These are phyloP conservation scores for Calameuta idolon DNA, from an alignment of 2,888 invertebrate genomes.

Conservation along the genomic window DNA sequence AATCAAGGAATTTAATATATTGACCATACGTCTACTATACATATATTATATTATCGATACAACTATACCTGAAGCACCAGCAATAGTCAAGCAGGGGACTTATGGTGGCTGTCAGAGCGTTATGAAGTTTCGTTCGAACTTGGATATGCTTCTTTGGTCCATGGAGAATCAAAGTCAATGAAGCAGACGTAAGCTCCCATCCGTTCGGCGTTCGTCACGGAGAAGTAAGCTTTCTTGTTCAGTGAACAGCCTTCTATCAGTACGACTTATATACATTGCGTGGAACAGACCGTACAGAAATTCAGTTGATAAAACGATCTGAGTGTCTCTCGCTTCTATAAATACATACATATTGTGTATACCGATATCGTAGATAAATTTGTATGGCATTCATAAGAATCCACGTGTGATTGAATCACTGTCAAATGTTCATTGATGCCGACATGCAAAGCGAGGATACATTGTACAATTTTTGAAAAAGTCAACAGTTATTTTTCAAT, in stretches of 20 bases:
- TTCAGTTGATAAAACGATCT: background rate
- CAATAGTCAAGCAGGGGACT: background rate
- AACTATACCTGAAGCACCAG: background rate
- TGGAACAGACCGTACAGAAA: background rate
- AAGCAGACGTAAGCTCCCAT: slow-evolving; percentile 21
- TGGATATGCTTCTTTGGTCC: background rate
- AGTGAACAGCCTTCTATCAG: slow-evolving; percentile 15
- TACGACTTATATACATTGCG: background rate
- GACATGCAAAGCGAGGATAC: too few species aligned
- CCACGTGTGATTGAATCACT: too few species aligned
- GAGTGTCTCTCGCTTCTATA: too few species aligned
- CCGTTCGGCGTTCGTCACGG: slow-evolving; percentile 28
- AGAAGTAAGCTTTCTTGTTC: slow-evolving; percentile 27
- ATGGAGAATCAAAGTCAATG: background rate
- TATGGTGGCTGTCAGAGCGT: background rate
- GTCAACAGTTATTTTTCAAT: background rate
- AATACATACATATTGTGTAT: too few species aligned
- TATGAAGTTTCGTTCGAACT: background rate
- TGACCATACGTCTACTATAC: background rate
- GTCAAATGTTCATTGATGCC: too few species aligned
- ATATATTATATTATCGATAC: background rate
- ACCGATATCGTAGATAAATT: background rate
- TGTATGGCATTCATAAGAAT: background rate
- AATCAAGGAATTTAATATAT: background rate
- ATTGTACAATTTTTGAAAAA: background rate